Evolutionary conservation across 2,888 invertebrate genomes (phyloP), one percentile per base, ranked within the genome.

Genomic region (Cheilosia scutellata): DNA sequence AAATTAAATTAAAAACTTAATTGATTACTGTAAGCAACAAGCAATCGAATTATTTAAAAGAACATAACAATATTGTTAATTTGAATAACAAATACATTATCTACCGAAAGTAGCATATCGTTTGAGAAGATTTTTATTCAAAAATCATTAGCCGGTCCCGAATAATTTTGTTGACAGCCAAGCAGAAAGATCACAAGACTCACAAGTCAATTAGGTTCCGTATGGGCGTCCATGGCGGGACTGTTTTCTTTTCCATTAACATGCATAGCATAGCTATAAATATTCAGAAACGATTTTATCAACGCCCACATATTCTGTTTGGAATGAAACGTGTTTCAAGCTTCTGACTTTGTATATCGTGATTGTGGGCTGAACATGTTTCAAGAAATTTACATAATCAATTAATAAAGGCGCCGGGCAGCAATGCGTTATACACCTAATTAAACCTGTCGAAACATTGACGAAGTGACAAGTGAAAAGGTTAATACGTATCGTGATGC

Each of bases 401-500:
- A 29, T 27, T 53, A 29, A 53, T 53, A 53, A 25, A 53, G 25
- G 53, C 53, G 53, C 53, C 53, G 20, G 53, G 13, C 9, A 29
- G 53, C 53, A 25, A 53, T 29, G 53, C 20, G 29, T 53, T 47
- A 47, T 53, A 53, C 27, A 53, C 53, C 53, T 53, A 53, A 53
- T 53, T 53, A 53, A 53, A 53, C 25, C 53, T 53, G 53, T 53
- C 53, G 29, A 53, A 29, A 29, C 29, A 29, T n/a, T 53, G 53
- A 53, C 29, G 29, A 0, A 13, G 29, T 29, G 27, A 53, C 53
- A 53, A 7, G 11, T 53, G 44, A 47, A 47, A 47, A 47, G 44
- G 44, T 47, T 47, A 47, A 47, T 37, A 37, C 9, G 37, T 11
- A 37, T 3, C 11, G 11, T 37, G 37, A 11, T 37, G 37, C 37